Percentiles rank a stretch among this genome's conserved stretches.
Conservation (phyloP, 2,888 invertebrate genomes). For the Euplexia lucipara region DNA sequence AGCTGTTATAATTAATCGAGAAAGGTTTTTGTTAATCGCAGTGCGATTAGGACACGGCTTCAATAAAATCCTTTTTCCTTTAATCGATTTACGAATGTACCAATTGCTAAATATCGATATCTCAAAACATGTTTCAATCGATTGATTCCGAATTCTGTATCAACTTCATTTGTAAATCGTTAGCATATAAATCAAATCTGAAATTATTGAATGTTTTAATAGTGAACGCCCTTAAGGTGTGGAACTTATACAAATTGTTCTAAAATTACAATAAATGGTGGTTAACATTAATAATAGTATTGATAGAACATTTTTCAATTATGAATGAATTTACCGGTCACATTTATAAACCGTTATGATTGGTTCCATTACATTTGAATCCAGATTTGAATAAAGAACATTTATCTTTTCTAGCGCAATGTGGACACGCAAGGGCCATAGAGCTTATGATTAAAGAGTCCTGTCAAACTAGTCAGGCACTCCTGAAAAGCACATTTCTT, state of each 20-base stretch:
- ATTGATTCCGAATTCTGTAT: constrained; percentile 39
- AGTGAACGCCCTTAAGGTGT: constrained; percentile 57
- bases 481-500: not conserved
- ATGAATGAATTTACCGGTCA: constrained; percentile 39
- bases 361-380: constrained; percentile 48
- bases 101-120: constrained; percentile 46
- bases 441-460: constrained; percentile 14
- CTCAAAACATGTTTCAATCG: constrained; percentile 40
- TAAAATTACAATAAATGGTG: constrained; percentile 54
- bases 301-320: constrained; percentile 57
- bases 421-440: constrained; percentile 7
- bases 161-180: constrained; percentile 49
- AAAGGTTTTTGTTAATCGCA: not conserved
- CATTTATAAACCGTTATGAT: constrained; percentile 45
- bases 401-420: constrained; percentile 27
- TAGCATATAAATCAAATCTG: constrained; percentile 55
- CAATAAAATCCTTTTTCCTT: constrained; percentile 21
- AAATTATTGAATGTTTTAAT: constrained; percentile 57
- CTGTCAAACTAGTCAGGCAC: not conserved
- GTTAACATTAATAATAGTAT: constrained; percentile 52
- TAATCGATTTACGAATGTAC: constrained; percentile 37
- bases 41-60: not conserved
- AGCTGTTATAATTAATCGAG: no score
- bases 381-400: constrained; percentile 42
- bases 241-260: constrained; percentile 57